phyloP scores from a whole-genome alignment of 2,113 vertebrate genomes.

The Fukomys damarensis region DNA sequence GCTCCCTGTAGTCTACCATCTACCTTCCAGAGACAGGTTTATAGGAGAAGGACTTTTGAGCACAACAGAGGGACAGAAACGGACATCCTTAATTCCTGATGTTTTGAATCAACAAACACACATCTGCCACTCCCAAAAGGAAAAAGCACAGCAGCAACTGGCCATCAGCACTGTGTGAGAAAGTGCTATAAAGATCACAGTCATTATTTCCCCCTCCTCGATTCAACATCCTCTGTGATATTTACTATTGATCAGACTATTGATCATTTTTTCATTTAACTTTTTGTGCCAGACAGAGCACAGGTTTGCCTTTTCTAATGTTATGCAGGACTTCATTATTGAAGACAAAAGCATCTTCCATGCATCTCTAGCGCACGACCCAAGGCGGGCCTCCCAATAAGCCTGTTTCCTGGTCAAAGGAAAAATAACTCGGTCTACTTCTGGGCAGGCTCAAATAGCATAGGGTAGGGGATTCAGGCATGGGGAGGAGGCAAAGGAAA shows the following conservation, averaged over 20 bases:
- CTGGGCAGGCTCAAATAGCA: neutral
- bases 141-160: neutral
- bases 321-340: neutral
- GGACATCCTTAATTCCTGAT: conserved; percentile 18
- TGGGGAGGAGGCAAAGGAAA: neutral
- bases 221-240: neutral
- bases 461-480: neutral
- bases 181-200: neutral
- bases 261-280: neutral
- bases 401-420: neutral
- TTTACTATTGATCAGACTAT: conserved; percentile 43
- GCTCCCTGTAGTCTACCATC: conserved; percentile 9
- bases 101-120: conserved; percentile 49
- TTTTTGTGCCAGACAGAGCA: neutral
- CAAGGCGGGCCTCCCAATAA: neutral
- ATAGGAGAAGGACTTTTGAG: conserved; percentile 63
- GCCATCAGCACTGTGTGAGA: neutral
- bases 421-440: neutral
- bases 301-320: conserved; percentile 8
- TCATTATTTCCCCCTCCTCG: neutral
- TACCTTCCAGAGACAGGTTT: conserved; percentile 72
- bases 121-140: neutral
- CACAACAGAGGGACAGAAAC: conserved; percentile 41
- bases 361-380: neutral
- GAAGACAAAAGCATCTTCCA: neutral